Evolutionary conservation across 2,888 invertebrate genomes (phyloP).

Genomic region (Dynastes hyllus): DNA sequence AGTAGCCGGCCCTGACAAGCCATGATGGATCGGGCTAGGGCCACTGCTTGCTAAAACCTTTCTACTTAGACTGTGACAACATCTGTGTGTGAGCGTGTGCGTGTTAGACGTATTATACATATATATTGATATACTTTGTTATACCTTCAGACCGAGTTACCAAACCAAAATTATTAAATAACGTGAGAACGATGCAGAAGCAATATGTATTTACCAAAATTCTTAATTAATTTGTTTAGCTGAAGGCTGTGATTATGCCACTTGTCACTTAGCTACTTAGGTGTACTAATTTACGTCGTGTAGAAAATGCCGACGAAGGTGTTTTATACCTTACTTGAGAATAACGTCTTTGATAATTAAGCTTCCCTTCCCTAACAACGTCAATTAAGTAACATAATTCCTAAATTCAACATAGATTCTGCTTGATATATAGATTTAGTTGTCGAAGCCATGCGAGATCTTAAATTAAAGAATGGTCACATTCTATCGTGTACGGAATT

Average conservation of each 20-base stretch:
- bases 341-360: neutral
- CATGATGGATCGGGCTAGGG: slow-evolving; percentile 73
- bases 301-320: neutral
- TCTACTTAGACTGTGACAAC: slow-evolving; percentile 69
- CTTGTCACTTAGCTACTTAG: neutral
- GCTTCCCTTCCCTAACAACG: neutral
- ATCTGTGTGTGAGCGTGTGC: slow-evolving; percentile 50
- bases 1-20: slow-evolving; percentile 72
- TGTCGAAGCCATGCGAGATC: neutral
- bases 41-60: slow-evolving; percentile 69
- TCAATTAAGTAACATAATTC: too few species aligned
- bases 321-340: neutral
- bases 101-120: slow-evolving; percentile 19
- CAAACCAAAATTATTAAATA: slow-evolving; percentile 23
- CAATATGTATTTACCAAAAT: slow-evolving; percentile 8
- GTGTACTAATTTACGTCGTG: neutral
- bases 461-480: slow-evolving; percentile 55
- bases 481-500: slow-evolving; percentile 60
- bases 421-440: too few species aligned
- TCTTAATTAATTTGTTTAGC: slow-evolving; percentile 15
- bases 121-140: slow-evolving; percentile 30
- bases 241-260: neutral
- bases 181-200: neutral
- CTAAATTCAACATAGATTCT: too few species aligned
- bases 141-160: slow-evolving; percentile 34